Evolutionary conservation across 1,140 invertebrate genomes (phyloP).

Genomic region (Drosophila pectinifera): DNA sequence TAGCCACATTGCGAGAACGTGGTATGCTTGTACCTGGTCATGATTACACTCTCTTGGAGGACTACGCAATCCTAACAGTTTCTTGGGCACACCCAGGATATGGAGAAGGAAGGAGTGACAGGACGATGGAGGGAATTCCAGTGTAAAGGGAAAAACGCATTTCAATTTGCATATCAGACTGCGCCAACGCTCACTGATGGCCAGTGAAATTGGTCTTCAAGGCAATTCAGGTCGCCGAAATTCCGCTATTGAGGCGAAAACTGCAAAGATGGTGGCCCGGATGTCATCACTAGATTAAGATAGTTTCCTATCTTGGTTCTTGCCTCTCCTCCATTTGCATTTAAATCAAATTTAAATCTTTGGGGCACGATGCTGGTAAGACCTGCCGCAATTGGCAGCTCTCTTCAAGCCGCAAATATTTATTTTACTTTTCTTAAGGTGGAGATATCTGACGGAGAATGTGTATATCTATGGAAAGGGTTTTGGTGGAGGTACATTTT

Average conservation of each 20-base stretch:
- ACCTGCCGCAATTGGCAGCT: slow-evolving; percentile 15
- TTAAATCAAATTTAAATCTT: slow-evolving; percentile 72
- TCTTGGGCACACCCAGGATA: too few species aligned
- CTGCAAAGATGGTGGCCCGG: slow-evolving; percentile 25
- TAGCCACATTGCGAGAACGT: slow-evolving; percentile 7
- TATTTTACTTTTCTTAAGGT: slow-evolving; percentile 3
- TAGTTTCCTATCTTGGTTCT: not conserved
- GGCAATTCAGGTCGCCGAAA: slow-evolving; percentile 31
- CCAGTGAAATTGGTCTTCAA: slow-evolving; percentile 35
- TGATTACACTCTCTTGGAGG: slow-evolving; percentile 2
- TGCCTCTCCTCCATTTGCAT: slow-evolving; percentile 60
- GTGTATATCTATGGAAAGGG: not conserved
- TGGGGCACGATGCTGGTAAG: not conserved
- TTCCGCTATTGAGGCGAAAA: slow-evolving; percentile 27
- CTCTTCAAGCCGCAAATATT: slow-evolving; percentile 13
- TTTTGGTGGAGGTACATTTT: not conserved
- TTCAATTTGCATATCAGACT: slow-evolving; percentile 76
- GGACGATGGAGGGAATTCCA: not conserved
- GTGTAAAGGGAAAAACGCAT: slow-evolving; percentile 56
- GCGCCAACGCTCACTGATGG: slow-evolving; percentile 31
- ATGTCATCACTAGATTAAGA: slow-evolving; percentile 38
- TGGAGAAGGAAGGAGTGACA: not conserved
- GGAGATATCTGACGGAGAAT: not conserved
- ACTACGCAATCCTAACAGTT: not conserved
- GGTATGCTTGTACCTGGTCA: slow-evolving; percentile 4